phyloP scores from a whole-genome alignment of 1,140 invertebrate genomes.

The Drosophila varians region DNA sequence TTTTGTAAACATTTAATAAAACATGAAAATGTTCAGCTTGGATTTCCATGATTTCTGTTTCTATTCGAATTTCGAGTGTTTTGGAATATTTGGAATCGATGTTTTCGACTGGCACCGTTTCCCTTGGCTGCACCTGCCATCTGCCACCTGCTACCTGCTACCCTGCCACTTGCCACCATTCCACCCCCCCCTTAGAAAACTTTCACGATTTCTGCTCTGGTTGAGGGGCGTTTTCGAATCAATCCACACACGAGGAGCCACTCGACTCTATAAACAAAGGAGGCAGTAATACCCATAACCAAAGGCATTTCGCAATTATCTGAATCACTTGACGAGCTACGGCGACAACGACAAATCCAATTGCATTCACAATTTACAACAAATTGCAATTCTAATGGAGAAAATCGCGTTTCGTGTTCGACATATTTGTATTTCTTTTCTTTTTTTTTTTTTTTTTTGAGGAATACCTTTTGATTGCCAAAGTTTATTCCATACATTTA shows the following conservation, averaged over 20 bases:
- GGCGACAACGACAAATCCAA: constrained; percentile 15
- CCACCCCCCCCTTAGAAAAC: too few relatives aligned
- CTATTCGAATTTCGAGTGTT: constrained; percentile 11
- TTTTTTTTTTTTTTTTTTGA: too few relatives aligned
- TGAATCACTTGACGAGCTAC: constrained; percentile 39
- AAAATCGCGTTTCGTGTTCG: constrained; percentile 59
- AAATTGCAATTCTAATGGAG: constrained; percentile 27
- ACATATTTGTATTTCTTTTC: constrained; percentile 43
- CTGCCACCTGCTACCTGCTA: too few relatives aligned
- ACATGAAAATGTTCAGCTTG: neutral
- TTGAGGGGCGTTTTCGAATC: neutral
- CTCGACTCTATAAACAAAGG: too few relatives aligned
- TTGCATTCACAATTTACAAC: constrained; percentile 4
- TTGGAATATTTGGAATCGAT: constrained; percentile 5
- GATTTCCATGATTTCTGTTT: neutral
- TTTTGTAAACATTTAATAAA: neutral
- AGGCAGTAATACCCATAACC: neutral
- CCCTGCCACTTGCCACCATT: too few relatives aligned
- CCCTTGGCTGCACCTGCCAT: constrained; percentile 3
- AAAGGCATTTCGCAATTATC: constrained; percentile 25
- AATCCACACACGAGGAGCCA: neutral
- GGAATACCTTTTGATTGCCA: too few relatives aligned
- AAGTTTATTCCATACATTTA: constrained; percentile 16
- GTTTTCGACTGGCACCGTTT: constrained; percentile 13
- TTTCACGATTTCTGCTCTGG: constrained; percentile 5